Evolutionary conservation across 1,140 invertebrate species (phyloP).

Genomic region (Manduca sexta): DNA sequence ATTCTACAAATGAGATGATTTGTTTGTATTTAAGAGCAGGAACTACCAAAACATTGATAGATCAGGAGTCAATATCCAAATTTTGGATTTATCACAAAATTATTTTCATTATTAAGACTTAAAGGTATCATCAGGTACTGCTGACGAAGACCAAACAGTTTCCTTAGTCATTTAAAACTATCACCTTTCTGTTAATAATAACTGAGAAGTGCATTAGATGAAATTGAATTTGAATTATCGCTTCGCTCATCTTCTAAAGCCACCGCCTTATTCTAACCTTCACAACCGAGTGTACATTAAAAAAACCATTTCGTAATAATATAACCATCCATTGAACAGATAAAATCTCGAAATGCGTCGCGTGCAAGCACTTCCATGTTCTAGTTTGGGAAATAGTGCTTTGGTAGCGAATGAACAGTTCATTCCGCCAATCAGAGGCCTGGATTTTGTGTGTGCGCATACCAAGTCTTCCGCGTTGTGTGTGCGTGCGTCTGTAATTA

Average conservation of each 20-base stretch:
- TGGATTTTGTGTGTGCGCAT: background rate
- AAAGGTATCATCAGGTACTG: too few species aligned
- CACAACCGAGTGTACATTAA: constrained; percentile 22
- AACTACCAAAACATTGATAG: too few species aligned
- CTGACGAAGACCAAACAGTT: too few species aligned
- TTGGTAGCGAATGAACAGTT: background rate
- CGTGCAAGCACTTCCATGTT: constrained; percentile 49
- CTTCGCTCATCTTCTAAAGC: constrained; percentile 4
- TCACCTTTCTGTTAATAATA: too few species aligned
- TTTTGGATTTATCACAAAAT: too few species aligned
- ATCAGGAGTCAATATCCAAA: too few species aligned
- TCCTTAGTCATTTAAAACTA: too few species aligned
- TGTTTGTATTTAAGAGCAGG: too few species aligned
- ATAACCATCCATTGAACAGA: constrained; percentile 64
- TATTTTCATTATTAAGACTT: too few species aligned
- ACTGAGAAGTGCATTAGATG: too few species aligned
- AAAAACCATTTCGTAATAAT: constrained; percentile 53
- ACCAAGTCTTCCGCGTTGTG: background rate
- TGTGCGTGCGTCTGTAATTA: constrained; percentile 1
- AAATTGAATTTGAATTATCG: too few species aligned
- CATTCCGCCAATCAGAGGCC: background rate
- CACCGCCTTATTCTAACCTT: constrained; percentile 29
- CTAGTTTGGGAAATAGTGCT: constrained; percentile 33
- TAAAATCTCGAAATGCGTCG: constrained; percentile 56
- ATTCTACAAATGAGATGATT: too few species aligned